phyloP scores from a whole-genome alignment of 2,113 vertebrate genomes.

The Stegostoma tigrinum region DNA sequence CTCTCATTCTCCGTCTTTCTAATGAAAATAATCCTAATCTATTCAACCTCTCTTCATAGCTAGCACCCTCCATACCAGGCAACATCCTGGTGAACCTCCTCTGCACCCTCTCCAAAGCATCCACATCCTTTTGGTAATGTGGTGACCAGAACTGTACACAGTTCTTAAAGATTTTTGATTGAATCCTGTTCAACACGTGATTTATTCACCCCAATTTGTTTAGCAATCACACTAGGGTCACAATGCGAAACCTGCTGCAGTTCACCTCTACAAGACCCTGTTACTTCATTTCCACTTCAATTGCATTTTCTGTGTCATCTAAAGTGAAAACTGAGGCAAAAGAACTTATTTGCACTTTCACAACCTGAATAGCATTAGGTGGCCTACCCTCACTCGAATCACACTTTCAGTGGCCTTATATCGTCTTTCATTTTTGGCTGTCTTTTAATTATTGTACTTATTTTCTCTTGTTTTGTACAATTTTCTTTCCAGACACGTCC shows the following conservation, averaged over 20 bases:
- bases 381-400: neutral
- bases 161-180: neutral
- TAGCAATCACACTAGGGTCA: neutral
- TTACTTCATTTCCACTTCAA: neutral
- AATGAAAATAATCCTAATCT: too few species aligned
- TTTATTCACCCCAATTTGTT: neutral
- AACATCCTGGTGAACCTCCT: too few species aligned
- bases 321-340: neutral
- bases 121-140: too few species aligned
- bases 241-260: neutral
- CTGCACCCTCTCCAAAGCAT: too few species aligned
- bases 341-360: neutral
- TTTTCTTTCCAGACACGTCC: neutral
- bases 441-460: neutral
- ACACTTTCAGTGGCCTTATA: too few species aligned
- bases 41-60: too few species aligned
- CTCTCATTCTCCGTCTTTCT: too few species aligned
- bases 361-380: neutral
- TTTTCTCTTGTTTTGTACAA: neutral
- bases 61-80: too few species aligned
- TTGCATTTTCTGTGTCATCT: neutral
- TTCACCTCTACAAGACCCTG: neutral
- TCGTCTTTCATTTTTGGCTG: neutral
- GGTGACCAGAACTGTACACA: too few species aligned
- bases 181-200: neutral